Conservation (phyloP, 2,113 vertebrate genomes). For the Solenodon paradoxus region DNA sequence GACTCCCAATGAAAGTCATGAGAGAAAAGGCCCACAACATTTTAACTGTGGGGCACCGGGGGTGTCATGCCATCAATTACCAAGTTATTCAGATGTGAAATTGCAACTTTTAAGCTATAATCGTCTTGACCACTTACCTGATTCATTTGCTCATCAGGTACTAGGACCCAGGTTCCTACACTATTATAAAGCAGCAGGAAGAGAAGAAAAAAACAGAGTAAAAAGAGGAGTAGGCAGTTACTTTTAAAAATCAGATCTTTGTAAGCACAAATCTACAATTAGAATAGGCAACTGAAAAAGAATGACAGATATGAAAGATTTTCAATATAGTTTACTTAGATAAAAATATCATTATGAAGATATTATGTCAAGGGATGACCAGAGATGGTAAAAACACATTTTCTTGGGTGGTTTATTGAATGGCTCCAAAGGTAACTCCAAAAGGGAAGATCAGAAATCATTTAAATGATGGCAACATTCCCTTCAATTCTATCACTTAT, state of each 20-base stretch:
- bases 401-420: background rate
- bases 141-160: background rate
- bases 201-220: background rate
- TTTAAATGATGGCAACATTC: background rate
- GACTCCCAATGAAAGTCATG: background rate
- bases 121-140: background rate
- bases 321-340: slow-evolving; percentile 9
- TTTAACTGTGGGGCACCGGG: background rate
- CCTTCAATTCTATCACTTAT: background rate
- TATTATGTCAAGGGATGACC: background rate
- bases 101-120: background rate
- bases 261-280: background rate
- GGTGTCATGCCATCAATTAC: background rate
- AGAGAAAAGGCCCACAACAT: background rate
- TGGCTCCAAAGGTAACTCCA: background rate
- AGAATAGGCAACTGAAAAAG: background rate
- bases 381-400: background rate
- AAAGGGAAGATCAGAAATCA: background rate
- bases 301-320: background rate
- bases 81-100: background rate
- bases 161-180: background rate
- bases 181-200: background rate
- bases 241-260: background rate
- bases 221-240: background rate
- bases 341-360: background rate